These are phyloP conservation scores for Acanthochromis polyacanthus DNA, from an alignment of 2,113 vertebrate species.

Conservation along the genomic window DNA sequence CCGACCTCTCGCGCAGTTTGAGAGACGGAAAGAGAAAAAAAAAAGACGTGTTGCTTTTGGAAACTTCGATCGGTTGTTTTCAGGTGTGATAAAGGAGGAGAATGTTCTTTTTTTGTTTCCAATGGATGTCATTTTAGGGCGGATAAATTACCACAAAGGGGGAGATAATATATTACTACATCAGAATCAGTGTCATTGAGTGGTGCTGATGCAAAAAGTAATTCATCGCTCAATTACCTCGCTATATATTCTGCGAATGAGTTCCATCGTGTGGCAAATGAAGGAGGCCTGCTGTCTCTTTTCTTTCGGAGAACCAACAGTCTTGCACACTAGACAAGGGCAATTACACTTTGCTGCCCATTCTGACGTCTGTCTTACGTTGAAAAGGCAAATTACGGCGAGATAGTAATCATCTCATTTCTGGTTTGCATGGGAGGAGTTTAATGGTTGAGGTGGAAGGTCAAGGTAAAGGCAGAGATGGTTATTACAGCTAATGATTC, in stretches of 20 bases:
- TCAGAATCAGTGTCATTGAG: slow-evolving; percentile 71
- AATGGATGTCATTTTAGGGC: slow-evolving; percentile 41
- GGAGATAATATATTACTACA: slow-evolving; percentile 72
- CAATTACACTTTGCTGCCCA: slow-evolving; percentile 58
- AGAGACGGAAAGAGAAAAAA: background rate
- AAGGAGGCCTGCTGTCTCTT: slow-evolving; percentile 60
- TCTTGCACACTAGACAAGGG: slow-evolving; percentile 55
- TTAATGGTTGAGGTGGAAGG: slow-evolving; percentile 30
- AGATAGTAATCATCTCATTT: slow-evolving; percentile 59
- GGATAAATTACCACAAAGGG: slow-evolving; percentile 60
- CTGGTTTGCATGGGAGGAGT: slow-evolving; percentile 26
- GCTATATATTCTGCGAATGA: slow-evolving; percentile 61
- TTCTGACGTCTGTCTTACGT: slow-evolving; percentile 48
- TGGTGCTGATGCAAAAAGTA: slow-evolving; percentile 75
- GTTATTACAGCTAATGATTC: slow-evolving; percentile 27
- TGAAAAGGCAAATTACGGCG: slow-evolving; percentile 58
- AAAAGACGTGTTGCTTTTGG: background rate
- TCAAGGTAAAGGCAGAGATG: slow-evolving; percentile 48
- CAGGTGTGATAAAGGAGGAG: slow-evolving; percentile 13
- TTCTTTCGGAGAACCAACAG: slow-evolving; percentile 56
- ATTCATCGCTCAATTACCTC: slow-evolving; percentile 79
- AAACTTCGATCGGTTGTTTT: slow-evolving; percentile 29
- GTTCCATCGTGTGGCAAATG: slow-evolving; percentile 68
- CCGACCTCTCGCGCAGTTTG: background rate
- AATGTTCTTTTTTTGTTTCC: slow-evolving; percentile 58